Conservation (phyloP, 2,888 invertebrate genomes). For the Catonia carolina region DNA sequence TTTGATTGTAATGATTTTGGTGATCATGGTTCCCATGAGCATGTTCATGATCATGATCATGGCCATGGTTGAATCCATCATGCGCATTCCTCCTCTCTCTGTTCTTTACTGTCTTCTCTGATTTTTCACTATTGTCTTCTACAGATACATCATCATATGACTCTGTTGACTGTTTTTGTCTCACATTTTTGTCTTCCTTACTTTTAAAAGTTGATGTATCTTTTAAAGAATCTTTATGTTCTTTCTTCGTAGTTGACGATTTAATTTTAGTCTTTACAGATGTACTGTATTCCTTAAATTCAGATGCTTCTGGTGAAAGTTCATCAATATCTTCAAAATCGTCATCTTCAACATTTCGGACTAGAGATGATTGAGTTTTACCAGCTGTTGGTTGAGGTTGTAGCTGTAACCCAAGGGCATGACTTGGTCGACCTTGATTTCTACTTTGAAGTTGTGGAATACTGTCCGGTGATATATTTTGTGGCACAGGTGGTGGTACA, state of each 20-base stretch:
- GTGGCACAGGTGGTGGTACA: conserved; percentile 54
- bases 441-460: conserved; percentile 31
- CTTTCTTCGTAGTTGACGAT: conserved; percentile 34
- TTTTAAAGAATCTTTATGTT: conserved; percentile 25
- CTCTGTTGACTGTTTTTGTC: background rate
- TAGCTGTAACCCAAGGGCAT: conserved; percentile 33
- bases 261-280: conserved; percentile 23
- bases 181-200: background rate
- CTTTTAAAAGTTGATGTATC: conserved; percentile 30
- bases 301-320: conserved; percentile 17
- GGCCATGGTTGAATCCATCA: conserved; percentile 14
- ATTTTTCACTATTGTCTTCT: conserved; percentile 22
- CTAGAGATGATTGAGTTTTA: conserved; percentile 32
- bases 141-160: conserved; percentile 31
- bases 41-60: conserved; percentile 24
- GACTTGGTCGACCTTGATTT: conserved; percentile 26
- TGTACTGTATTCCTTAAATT: conserved; percentile 17
- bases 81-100: conserved; percentile 25
- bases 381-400: conserved; percentile 45
- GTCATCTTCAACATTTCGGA: conserved; percentile 25
- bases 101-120: conserved; percentile 25
- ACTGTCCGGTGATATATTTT: conserved; percentile 42
- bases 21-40: conserved; percentile 19
- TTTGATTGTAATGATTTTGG: conserved; percentile 25
- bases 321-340: conserved; percentile 2